Conservation (phyloP, 2,113 vertebrate species). For the Aleadryas rufinucha region DNA sequence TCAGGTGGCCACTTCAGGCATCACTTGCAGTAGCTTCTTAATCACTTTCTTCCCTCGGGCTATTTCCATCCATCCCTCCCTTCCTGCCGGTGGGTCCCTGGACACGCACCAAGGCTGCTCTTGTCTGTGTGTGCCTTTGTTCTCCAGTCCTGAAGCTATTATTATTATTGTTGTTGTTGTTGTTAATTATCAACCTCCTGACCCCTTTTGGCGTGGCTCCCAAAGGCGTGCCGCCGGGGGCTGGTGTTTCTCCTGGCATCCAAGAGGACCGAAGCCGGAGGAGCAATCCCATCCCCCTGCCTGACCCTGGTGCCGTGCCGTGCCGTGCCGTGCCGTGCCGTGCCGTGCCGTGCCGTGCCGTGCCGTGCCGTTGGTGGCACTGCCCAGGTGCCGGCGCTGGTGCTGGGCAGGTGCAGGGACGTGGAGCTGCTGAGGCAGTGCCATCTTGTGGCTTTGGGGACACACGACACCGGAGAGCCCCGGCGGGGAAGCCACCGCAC, state of each 20-base stretch:
- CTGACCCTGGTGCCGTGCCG: neutral
- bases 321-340: neutral
- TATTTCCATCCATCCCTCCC: neutral
- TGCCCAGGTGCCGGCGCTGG: neutral
- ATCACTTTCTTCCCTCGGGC: neutral
- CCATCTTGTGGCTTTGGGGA: slow-evolving; percentile 69
- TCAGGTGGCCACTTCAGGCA: no score
- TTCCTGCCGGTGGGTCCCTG: neutral
- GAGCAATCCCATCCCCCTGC: neutral
- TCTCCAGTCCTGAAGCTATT: neutral
- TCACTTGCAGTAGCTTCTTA: neutral
- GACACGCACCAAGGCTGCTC: neutral
- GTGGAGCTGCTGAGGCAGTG: slow-evolving; percentile 52
- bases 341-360: neutral
- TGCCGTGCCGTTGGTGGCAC: neutral
- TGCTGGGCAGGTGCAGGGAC: neutral
- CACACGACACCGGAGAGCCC: neutral
- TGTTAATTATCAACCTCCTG: neutral
- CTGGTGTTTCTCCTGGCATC: neutral
- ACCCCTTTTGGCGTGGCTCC: neutral
- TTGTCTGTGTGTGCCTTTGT: neutral
- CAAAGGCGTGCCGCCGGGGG: fast-evolving
- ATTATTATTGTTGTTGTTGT: neutral
- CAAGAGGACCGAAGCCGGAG: neutral
- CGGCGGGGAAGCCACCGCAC: fast-evolving